Evolutionary conservation across 2,797 vertebrate species (phyloP).

Genomic region (Phataginus tetradactyla): DNA sequence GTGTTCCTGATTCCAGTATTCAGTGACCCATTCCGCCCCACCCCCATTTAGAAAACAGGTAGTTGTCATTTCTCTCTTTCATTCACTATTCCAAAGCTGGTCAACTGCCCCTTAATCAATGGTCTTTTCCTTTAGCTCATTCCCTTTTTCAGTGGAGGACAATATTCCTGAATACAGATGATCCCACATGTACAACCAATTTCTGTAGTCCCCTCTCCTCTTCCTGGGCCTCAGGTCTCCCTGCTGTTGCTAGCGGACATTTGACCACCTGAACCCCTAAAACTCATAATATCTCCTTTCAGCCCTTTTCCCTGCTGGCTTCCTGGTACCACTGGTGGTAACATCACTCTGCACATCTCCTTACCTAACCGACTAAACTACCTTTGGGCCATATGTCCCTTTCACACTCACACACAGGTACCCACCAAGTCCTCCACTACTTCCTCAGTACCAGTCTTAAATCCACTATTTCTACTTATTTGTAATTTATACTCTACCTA

Average conservation of each 20-base stretch:
- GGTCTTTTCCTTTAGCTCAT: background rate
- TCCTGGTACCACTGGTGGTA: background rate
- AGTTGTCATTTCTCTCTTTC: background rate
- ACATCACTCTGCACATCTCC: background rate
- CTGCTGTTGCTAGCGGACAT: background rate
- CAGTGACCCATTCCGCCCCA: background rate
- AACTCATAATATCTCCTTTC: background rate
- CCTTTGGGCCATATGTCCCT: background rate
- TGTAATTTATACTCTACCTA: background rate
- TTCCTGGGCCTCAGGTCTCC: background rate
- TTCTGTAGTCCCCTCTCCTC: background rate
- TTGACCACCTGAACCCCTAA: background rate
- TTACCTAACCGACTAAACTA: background rate
- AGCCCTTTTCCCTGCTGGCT: background rate
- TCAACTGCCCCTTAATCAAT: background rate
- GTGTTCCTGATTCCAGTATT: constrained; percentile 20
- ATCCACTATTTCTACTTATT: background rate
- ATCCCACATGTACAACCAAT: background rate
- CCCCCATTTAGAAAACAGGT: background rate
- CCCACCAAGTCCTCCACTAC: background rate
- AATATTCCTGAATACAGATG: background rate
- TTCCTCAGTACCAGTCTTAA: background rate
- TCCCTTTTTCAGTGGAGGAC: background rate
- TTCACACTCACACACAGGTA: background rate
- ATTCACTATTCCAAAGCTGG: background rate